phyloP scores from a whole-genome alignment of 2,888 invertebrate species.

The Melanotus villosus region DNA sequence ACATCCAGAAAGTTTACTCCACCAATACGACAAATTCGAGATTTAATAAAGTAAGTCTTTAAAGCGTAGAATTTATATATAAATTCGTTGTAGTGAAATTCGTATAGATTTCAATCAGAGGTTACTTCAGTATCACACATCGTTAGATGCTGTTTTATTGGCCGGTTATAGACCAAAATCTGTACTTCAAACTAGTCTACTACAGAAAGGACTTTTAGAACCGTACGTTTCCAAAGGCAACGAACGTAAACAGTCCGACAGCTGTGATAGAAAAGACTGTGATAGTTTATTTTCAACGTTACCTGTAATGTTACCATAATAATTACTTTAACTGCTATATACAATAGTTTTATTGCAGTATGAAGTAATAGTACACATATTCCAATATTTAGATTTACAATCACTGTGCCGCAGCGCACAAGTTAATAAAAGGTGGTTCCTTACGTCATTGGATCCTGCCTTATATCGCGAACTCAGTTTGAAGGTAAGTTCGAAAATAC shows the following conservation, averaged over 20 bases:
- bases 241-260: neutral
- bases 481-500: no score
- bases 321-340: no score
- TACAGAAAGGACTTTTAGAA: conserved; percentile 54
- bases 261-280: neutral
- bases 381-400: conserved; percentile 84
- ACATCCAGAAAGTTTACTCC: conserved; percentile 85
- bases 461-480: conserved; percentile 86
- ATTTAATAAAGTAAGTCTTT: conserved; percentile 71
- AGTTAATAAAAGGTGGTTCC: conserved; percentile 81
- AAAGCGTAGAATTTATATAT: conserved; percentile 26
- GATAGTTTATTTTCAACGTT: conserved; percentile 57
- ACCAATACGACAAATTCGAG: conserved; percentile 73
- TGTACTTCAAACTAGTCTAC: conserved; percentile 55
- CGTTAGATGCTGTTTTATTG: conserved; percentile 87
- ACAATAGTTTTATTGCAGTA: conserved; percentile 77
- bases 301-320: no score
- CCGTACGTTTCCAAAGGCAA: conserved; percentile 23
- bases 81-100: conserved; percentile 79
- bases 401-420: conserved; percentile 84
- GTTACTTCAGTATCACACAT: conserved; percentile 86
- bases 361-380: conserved; percentile 85
- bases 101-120: conserved; percentile 90
- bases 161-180: conserved; percentile 72
- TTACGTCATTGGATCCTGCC: conserved; percentile 81